phyloP scores from a whole-genome alignment of 2,797 vertebrate genomes.

The Carduelis carduelis region DNA sequence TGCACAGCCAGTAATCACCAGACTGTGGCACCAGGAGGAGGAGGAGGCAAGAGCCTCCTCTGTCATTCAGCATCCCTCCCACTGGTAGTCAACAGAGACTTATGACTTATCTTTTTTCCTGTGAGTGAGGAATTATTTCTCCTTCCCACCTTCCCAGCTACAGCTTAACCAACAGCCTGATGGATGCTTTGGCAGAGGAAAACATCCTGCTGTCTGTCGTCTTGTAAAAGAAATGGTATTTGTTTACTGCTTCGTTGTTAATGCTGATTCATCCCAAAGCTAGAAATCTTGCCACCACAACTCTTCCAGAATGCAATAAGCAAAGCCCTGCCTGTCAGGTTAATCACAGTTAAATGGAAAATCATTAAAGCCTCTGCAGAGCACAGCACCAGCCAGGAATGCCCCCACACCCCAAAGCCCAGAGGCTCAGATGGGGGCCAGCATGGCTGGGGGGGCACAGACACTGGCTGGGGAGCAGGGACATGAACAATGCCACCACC shows the following conservation, averaged over 20 bases:
- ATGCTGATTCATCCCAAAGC: not conserved
- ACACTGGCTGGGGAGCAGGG: not conserved
- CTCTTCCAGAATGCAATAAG: not conserved
- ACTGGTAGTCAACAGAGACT: not conserved
- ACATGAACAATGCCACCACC: accelerated
- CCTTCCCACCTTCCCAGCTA: not conserved
- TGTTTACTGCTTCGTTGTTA: not conserved
- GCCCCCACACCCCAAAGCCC: not conserved
- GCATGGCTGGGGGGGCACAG: accelerated
- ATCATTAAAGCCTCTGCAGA: not conserved
- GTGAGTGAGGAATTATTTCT: not conserved
- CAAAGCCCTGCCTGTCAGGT: not conserved
- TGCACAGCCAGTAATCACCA: not conserved
- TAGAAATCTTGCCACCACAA: not conserved
- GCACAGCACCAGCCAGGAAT: not conserved
- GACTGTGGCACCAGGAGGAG: not conserved
- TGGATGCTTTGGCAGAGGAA: not conserved
- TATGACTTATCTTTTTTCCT: not conserved
- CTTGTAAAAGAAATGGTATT: not conserved
- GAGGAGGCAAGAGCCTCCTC: not conserved
- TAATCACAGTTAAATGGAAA: conserved; percentile 8
- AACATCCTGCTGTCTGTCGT: not conserved
- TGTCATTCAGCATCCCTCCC: not conserved
- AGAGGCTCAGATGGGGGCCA: not conserved
- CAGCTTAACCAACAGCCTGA: not conserved